These are phyloP conservation scores for Andrena haemorrhoa DNA, from an alignment of 2,888 invertebrate species.

Conservation along the genomic window DNA sequence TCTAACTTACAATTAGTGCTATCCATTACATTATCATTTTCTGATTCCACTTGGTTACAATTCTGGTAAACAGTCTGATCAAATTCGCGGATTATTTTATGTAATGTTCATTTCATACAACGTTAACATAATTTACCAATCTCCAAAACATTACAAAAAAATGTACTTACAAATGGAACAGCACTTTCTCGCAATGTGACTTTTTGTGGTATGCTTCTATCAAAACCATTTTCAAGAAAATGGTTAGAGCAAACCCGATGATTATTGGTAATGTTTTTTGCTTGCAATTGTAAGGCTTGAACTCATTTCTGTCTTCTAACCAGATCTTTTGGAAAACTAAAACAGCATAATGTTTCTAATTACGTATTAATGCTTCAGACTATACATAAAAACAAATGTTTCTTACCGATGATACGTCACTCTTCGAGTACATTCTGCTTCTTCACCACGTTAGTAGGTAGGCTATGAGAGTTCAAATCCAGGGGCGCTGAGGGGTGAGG, in stretches of 20 bases:
- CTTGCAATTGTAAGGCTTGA: background rate
- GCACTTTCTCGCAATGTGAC: slow-evolving; percentile 1
- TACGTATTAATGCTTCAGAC: background rate
- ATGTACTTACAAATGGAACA: slow-evolving; percentile 2
- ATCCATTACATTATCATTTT: too few species aligned
- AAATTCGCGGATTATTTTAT: too few species aligned
- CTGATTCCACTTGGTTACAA: too few species aligned
- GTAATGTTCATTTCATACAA: background rate
- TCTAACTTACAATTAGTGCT: too few species aligned
- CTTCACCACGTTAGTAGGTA: background rate
- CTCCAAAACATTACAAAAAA: background rate
- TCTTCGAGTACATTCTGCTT: background rate
- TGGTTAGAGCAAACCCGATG: slow-evolving; percentile 1
- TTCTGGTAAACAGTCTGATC: too few species aligned
- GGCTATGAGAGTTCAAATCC: too few species aligned
- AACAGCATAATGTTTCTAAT: background rate
- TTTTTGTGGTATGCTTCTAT: background rate
- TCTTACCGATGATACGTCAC: slow-evolving; percentile 2
- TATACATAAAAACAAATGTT: background rate
- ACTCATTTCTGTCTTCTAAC: slow-evolving; percentile 4
- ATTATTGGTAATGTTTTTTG: slow-evolving; percentile 3
- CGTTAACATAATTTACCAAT: background rate
- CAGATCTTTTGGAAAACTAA: slow-evolving; percentile 1
- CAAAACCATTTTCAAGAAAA: background rate
- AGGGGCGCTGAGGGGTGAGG: too few species aligned